Base-by-base conservation (phyloP, 1,140 invertebrate genomes). In the Batillaria attramentaria region DNA sequence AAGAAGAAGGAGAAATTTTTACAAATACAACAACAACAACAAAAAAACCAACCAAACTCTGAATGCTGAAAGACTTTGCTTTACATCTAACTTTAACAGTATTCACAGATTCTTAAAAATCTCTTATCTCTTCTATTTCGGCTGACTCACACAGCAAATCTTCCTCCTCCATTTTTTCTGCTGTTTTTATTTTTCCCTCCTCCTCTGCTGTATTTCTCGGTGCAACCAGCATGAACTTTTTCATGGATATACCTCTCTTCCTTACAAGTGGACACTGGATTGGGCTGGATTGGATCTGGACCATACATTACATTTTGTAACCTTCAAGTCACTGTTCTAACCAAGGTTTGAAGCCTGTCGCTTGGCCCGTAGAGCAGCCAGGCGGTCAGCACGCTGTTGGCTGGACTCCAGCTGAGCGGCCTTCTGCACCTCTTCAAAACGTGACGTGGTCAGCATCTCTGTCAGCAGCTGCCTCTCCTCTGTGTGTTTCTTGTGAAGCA, bases 401-500 rank as follows among this genome's bases (percentile, higher is more conserved):
- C 78, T 72, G 35, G 84, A 72, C 42, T 70, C 82, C 46, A 84
- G 69, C 6, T 72, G 50, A 10, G 83, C 81, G 31, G 81, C 69
- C 50, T 84, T 72, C 41, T 80, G 50, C 3, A 83, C 33, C 20
- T 83, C 60, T 43, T 69, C 65, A 46, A 84, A 66, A 39, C 83
- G 80, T 28, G 42, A 68, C 37, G 66, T 72, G 31, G 72, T 62
- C 57, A 89, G 72, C 73, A 87, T 79, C 54, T 81, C 72, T 42
- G 54, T 72, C 41, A 87, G 83, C 20, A 84, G 69, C 28, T 83
- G 77, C 43, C 83, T 68, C 70, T 89, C 87, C 70, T 83, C 76
- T 60, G 54, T 42, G 68, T 89, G 87, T 65, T 84, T 83, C 33
- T 66, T 86, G 28, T 85, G 75, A 46, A 87, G 78, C 16, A 84